Base-by-base conservation (phyloP, 2,888 invertebrate genomes). In the Adelognathus sp. region DNA sequence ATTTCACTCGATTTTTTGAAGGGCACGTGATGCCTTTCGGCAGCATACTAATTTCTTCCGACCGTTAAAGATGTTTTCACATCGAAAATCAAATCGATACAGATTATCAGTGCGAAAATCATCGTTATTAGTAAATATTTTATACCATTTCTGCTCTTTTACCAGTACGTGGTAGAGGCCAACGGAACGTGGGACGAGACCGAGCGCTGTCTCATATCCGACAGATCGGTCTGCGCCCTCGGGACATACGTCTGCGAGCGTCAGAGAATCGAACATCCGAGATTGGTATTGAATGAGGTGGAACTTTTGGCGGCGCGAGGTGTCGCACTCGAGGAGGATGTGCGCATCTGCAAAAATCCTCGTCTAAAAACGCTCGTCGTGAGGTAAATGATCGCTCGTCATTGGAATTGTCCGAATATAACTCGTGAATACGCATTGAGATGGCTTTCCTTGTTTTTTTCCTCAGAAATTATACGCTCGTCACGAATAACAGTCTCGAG, bases 401-500 rank as follows among this genome's bases (percentile, higher is more conserved):
- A n/a, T n/a, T n/a, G n/a, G n/a, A n/a, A n/a, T n/a, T n/a, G n/a
- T n/a, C n/a, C n/a, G n/a, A 50, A 11, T 1, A 18, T 52, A 9
- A n/a, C 21, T 18, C 33, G 7, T 31, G 31, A 31, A 31, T 0
- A 58, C 21, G n/a, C n/a, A n/a, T n/a, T n/a, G n/a, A n/a, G n/a
- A n/a, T 36, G 1, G 1, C 11, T 36, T 36, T 36, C 11, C 0
- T 36, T 39, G 9, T 11, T 58, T 1, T 29, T 18, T 7, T 69
- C 80, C 50, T 93, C 3, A 93, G 94, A 0, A 94, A 95, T 3
- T 96, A 94, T 85, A 92, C 92, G 3, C 92, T 92, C 70, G 93
- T 96, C 0, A 95, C 95, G 0, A 93, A 96, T 85, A 89, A 92
- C 4, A 94, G 94, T 54, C 86, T 96, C 16, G 88, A 90, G 11